A percentile compares a stretch with the other conserved stretches of the same genome.
These are phyloP conservation scores for Brenthis daphne DNA, from an alignment of 2,888 invertebrate species.

Conservation along the genomic window DNA sequence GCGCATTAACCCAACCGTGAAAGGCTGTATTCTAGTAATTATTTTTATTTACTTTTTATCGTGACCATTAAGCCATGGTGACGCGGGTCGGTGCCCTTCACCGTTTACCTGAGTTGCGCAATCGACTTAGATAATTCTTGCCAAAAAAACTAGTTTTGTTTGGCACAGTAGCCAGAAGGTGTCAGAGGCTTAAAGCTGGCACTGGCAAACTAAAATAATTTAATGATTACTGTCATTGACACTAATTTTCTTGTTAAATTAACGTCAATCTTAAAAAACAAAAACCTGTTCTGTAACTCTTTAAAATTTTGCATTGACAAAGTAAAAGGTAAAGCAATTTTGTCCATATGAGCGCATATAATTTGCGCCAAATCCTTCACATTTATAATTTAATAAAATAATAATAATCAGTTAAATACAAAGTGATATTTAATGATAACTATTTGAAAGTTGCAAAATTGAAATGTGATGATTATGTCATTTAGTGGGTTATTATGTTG, in stretches of 20 bases:
- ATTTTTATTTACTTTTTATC: slow-evolving; percentile 71
- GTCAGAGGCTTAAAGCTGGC: slow-evolving; percentile 8
- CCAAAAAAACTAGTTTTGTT: slow-evolving; percentile 77
- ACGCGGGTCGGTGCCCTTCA: slow-evolving; percentile 62
- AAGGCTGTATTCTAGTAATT: slow-evolving; percentile 56
- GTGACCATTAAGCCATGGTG: slow-evolving; percentile 57
- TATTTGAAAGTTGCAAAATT: slow-evolving; percentile 20
- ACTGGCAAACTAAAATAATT: not conserved
- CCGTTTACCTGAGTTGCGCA: slow-evolving; percentile 67
- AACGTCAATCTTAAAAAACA: too few relatives aligned
- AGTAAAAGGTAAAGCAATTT: too few relatives aligned
- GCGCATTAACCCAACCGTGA: slow-evolving; percentile 33
- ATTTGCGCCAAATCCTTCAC: too few relatives aligned
- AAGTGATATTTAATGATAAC: not conserved
- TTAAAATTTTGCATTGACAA: too few relatives aligned
- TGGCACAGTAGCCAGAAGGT: slow-evolving; percentile 47
- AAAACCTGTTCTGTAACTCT: too few relatives aligned
- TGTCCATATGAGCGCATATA: too few relatives aligned
- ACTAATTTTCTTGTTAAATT: too few relatives aligned
- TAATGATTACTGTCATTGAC: not conserved
- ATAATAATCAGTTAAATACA: not conserved
- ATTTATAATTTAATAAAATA: too few relatives aligned
- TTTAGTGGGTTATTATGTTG: slow-evolving; percentile 46
- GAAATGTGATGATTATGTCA: slow-evolving; percentile 19
- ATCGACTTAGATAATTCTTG: slow-evolving; percentile 67